Percentiles rank a stretch among this genome's conserved stretches.
phyloP scores from a whole-genome alignment of 2,888 invertebrate genomes.

The Cephus pulcher region DNA sequence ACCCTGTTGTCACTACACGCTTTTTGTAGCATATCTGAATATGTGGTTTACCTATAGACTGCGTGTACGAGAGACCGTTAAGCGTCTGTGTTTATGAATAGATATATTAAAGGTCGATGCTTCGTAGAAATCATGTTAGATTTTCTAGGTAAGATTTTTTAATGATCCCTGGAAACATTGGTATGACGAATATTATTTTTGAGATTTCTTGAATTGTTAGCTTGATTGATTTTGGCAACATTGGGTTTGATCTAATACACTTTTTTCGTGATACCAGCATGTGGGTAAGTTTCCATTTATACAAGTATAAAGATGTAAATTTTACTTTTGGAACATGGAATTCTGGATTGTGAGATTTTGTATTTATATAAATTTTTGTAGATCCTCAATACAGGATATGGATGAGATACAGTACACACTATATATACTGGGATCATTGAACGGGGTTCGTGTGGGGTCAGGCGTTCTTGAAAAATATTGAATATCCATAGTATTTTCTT shows the following conservation, averaged over 20 bases:
- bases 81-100: not conserved
- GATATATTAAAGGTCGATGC: not conserved
- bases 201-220: not conserved
- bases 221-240: not conserved
- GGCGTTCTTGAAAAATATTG: not conserved
- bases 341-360: too few species aligned
- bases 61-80: not conserved
- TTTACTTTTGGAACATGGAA: too few species aligned
- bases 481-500: not conserved
- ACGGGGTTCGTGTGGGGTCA: not conserved
- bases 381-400: not conserved
- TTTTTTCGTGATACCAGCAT: not conserved
- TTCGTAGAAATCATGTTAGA: too few species aligned
- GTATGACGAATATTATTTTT: not conserved
- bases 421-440: not conserved
- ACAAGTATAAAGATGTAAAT: not conserved
- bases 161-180: too few species aligned
- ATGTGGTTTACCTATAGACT: not conserved
- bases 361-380: not conserved
- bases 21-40: not conserved
- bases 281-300: not conserved
- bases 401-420: not conserved
- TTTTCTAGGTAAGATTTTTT: too few species aligned
- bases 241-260: not conserved
- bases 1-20: not conserved